phyloP scores from a whole-genome alignment of 2,797 vertebrate genomes.

The Mus caroli region DNA sequence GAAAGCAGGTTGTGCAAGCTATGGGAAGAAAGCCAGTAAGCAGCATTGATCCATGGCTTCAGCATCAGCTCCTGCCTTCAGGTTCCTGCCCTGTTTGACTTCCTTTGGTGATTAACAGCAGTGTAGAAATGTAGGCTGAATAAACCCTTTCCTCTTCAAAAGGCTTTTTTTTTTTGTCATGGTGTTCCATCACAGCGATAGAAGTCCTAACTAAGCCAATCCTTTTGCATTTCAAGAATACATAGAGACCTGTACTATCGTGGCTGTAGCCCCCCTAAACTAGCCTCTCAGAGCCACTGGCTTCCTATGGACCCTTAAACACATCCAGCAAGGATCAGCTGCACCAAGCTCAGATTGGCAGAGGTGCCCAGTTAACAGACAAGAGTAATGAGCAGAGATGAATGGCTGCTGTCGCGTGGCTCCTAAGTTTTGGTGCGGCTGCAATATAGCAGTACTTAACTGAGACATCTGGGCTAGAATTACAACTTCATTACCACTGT shows the following conservation, averaged over 20 bases:
- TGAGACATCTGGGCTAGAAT: conserved; percentile 28
- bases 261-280: background rate
- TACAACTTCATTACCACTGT: conserved; percentile 31
- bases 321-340: background rate
- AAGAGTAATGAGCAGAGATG: background rate
- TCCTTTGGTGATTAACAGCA: background rate
- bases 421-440: background rate
- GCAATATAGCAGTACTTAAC: background rate
- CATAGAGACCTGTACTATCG: background rate
- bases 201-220: background rate
- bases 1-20: background rate
- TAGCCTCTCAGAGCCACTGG: background rate
- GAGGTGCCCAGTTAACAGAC: background rate
- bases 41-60: background rate
- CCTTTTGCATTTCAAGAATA: background rate
- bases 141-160: background rate
- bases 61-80: background rate
- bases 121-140: background rate
- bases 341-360: background rate
- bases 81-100: background rate
- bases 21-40: background rate
- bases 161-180: background rate
- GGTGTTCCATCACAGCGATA: background rate
- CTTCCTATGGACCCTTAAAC: background rate
- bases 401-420: background rate